Conservation (phyloP, 2,113 vertebrate genomes). For the Gymnarchus niloticus region DNA sequence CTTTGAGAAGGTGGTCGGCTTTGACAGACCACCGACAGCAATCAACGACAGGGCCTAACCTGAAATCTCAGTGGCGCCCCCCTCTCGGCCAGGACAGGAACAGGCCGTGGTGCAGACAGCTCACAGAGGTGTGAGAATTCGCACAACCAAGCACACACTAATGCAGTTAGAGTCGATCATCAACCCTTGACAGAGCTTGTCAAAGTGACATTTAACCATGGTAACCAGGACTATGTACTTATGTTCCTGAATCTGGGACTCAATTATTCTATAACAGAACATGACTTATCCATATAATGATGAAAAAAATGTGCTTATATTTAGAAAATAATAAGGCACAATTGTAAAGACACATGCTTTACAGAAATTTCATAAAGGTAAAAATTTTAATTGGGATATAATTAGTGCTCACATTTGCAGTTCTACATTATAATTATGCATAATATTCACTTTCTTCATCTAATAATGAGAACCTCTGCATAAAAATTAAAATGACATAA, state of each 20-base stretch:
- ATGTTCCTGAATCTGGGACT: background rate
- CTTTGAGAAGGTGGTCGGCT: background rate
- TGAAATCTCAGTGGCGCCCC: background rate
- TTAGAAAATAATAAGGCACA: background rate
- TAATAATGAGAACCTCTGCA: background rate
- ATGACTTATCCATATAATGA: background rate
- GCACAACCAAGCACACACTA: background rate
- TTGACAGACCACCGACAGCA: background rate
- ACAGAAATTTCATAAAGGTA: background rate
- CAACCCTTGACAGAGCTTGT: background rate
- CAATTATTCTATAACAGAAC: background rate
- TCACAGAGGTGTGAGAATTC: background rate
- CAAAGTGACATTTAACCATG: background rate
- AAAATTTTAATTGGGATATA: conserved; percentile 17
- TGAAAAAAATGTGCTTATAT: background rate
- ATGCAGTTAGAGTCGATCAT: background rate
- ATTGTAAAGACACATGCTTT: background rate
- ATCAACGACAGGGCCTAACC: background rate
- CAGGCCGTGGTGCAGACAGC: background rate
- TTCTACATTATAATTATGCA: background rate
- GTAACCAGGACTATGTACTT: background rate
- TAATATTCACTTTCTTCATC: background rate
- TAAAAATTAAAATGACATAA: background rate
- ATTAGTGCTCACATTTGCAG: conserved; percentile 1
- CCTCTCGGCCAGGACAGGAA: background rate